Conservation (phyloP, 1,140 invertebrate genomes). For the Coptotermes formosanus region DNA sequence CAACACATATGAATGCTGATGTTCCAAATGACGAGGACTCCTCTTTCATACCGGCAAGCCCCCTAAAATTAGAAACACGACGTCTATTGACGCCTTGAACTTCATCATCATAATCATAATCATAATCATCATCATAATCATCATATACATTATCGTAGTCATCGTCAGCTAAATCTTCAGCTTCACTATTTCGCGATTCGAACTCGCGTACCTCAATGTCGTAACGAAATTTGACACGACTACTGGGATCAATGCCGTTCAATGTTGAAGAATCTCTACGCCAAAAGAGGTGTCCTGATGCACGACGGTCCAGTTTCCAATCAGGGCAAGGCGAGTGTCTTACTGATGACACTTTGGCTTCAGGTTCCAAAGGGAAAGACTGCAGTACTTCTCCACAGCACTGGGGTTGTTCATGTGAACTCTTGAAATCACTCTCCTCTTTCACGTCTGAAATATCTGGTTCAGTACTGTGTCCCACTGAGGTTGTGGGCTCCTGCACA, state of each 20-base stretch:
- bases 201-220: constrained; percentile 53
- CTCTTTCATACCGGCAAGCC: too few species aligned
- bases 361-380: too few species aligned
- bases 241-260: constrained; percentile 34
- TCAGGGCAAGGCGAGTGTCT: background rate
- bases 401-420: too few species aligned
- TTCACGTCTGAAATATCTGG: too few species aligned
- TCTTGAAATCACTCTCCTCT: too few species aligned
- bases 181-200: constrained; percentile 45
- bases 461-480: too few species aligned
- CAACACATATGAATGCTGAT: constrained; percentile 48
- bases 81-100: too few species aligned
- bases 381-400: too few species aligned
- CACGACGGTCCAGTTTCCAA: constrained; percentile 52
- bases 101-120: constrained; percentile 22
- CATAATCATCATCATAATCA: background rate
- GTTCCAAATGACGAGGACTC: background rate
- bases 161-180: constrained; percentile 39
- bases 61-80: background rate
- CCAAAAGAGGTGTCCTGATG: constrained; percentile 47
- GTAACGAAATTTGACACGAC: constrained; percentile 50
- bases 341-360: background rate
- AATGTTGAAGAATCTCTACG: constrained; percentile 42
- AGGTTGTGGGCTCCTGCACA: too few species aligned
- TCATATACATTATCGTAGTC: background rate